Conservation (phyloP, 2,888 invertebrate species). For the Icerya purchasi region DNA sequence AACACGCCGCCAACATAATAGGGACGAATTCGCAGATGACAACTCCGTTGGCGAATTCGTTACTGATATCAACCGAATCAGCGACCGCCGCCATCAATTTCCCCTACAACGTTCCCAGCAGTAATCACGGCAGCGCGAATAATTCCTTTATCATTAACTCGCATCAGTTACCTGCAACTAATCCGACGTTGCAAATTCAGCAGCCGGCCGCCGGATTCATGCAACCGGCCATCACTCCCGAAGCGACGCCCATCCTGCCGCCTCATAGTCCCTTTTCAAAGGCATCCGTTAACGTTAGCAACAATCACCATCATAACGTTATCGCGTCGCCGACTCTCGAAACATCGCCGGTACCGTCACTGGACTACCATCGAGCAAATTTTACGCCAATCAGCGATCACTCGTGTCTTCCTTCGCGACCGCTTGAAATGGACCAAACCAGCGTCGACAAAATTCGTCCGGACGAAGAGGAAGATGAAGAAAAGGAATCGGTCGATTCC, state of each 20-base stretch:
- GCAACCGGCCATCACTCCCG: not conserved
- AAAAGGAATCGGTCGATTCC: not conserved
- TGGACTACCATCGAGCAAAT: not conserved
- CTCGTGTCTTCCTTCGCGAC: not conserved
- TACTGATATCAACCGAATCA: constrained; percentile 8
- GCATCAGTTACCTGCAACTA: constrained; percentile 1
- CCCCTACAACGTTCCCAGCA: constrained; percentile 1
- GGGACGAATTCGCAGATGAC: constrained; percentile 1
- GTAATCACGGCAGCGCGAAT: not conserved
- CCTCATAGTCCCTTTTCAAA: too few species aligned
- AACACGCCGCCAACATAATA: not conserved
- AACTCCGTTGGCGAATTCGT: constrained; percentile 7
- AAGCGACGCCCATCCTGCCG: not conserved
- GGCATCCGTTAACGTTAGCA: too few species aligned
- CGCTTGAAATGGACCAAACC: not conserved
- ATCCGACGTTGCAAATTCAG: not conserved
- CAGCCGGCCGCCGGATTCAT: too few species aligned
- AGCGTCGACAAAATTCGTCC: not conserved
- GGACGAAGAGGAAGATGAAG: not conserved
- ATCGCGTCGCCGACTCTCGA: not conserved
- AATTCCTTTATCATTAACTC: constrained; percentile 11
- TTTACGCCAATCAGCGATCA: constrained; percentile 1
- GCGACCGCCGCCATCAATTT: constrained; percentile 2
- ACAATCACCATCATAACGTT: too few species aligned
- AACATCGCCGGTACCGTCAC: too few species aligned